Base-by-base conservation (phyloP, 2,888 invertebrate genomes). In the Leptodirus hochenwartii region DNA sequence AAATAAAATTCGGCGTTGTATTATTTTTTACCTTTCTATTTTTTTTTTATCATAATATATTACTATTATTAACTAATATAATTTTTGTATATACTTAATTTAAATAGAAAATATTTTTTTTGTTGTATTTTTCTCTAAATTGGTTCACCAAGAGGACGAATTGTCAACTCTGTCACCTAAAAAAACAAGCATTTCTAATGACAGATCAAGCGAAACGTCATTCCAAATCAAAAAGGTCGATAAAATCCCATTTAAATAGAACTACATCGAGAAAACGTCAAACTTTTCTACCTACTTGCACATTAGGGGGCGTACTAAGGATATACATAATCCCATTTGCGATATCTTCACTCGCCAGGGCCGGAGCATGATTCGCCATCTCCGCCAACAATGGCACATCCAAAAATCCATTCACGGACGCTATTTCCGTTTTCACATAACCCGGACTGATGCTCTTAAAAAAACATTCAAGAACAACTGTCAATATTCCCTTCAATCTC, bases 361-460 rank as follows among this genome's bases (percentile, higher is more conserved):
- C 34, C 20, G 29, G 35, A 14, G 33, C 30, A 4, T 20, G 27
- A 16, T 26, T 33, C 25, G 22, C 33, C 25, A 31, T 32, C 26
- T 22, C 27, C 14, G 25, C 23, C 9, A 34, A 29, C 13, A 17
- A 29, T 16, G 20, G 28, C 14, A 27, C 25, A 22, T 33, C 35
- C 29, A 38, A 24, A 26, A 41, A 41, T n/a, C 41, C 41, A 24
- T 41, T 39, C 11, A 32, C 33, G 22, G 31, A 25, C 1, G 29
- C 29, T 14, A 41, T 41, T 25, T 37, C 37, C 4, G 41, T 38
- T 25, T 36, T 34, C 3, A 41, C 41, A 20, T 37, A 33, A 15
- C 41, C 41, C 9, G 40, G 40, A 31, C 40, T 41, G 13, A 41
- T 34, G 17, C 40, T 40, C 40, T 40, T 31, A 23, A 24, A 32